Evolutionary conservation across 2,113 vertebrate genomes (phyloP).

Genomic region (Pelusios castaneus): DNA sequence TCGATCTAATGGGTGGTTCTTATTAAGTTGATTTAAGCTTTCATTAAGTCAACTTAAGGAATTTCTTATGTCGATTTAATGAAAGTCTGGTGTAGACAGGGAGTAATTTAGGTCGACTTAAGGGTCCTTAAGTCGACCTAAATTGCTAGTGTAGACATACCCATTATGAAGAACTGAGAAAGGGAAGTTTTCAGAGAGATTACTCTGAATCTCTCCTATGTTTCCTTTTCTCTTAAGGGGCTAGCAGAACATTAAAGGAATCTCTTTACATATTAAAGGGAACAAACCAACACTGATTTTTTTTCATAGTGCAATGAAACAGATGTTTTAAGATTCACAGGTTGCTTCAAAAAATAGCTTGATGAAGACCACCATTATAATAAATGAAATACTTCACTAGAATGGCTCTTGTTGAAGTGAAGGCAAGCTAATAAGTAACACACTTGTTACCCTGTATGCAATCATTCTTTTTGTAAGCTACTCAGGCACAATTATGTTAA

Average conservation of each 20-base stretch:
- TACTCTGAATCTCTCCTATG: constrained; percentile 21
- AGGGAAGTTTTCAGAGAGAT: constrained; percentile 37
- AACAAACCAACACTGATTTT: constrained; percentile 3
- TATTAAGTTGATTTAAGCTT: too few relatives aligned
- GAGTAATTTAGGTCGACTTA: too few relatives aligned
- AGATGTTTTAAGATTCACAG: constrained; percentile 55
- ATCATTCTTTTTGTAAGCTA: constrained; percentile 52
- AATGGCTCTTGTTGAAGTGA: constrained; percentile 55
- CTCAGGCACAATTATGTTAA: constrained; percentile 59
- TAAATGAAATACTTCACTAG: constrained; percentile 65
- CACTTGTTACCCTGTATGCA: constrained; percentile 59
- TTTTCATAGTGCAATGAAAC: constrained; percentile 19
- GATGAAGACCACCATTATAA: constrained; percentile 60
- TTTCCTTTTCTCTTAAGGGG: constrained; percentile 14
- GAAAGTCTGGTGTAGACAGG: too few relatives aligned
- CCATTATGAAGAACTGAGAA: neutral
- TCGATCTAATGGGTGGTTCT: too few relatives aligned
- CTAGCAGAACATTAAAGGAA: constrained; percentile 48
- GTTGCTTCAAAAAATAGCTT: constrained; percentile 51
- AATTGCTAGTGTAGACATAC: too few relatives aligned
- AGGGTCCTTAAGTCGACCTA: too few relatives aligned
- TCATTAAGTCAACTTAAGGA: too few relatives aligned
- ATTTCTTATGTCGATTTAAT: too few relatives aligned
- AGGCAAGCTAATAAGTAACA: constrained; percentile 65
- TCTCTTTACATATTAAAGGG: constrained; percentile 48